Conservation (phyloP, 2,888 invertebrate species). For the Lasius fuliginosus region DNA sequence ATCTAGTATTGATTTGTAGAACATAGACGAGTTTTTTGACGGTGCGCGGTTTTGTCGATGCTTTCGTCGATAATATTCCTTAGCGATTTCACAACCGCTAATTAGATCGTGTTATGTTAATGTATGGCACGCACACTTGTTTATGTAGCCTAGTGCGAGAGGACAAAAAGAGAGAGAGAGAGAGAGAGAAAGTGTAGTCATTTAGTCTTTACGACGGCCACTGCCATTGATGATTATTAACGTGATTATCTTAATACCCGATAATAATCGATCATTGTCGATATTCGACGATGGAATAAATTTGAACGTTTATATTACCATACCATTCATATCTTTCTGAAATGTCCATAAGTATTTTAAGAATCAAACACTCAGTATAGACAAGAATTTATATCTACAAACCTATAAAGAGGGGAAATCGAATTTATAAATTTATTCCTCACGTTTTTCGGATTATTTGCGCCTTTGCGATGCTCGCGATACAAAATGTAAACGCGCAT, state of each 20-base stretch:
- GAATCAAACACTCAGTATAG: too few relatives aligned
- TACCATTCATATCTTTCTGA: too few relatives aligned
- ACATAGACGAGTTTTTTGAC: slow-evolving; percentile 47
- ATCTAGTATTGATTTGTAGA: slow-evolving; percentile 29
- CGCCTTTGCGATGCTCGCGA: slow-evolving; percentile 14
- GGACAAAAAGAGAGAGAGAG: slow-evolving; percentile 1
- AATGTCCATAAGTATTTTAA: too few relatives aligned
- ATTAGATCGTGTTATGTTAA: slow-evolving; percentile 56
- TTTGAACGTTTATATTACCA: neutral
- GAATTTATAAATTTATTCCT: neutral
- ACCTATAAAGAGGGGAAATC: neutral
- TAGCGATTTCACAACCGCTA: slow-evolving; percentile 51
- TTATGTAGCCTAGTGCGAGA: slow-evolving; percentile 1
- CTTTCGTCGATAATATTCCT: slow-evolving; percentile 38
- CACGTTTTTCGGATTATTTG: slow-evolving; percentile 41
- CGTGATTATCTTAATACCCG: slow-evolving; percentile 11
- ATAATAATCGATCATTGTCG: slow-evolving; percentile 10
- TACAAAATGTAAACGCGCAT: slow-evolving; percentile 3
- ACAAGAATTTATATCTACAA: neutral
- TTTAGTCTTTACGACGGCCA: slow-evolving; percentile 6
- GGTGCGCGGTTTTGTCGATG: slow-evolving; percentile 37
- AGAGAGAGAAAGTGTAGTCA: slow-evolving; percentile 21
- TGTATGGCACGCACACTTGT: neutral
- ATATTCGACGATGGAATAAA: neutral
- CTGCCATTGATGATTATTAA: neutral